These are phyloP conservation scores for Hypomecis punctinalis DNA, from an alignment of 2,888 invertebrate species.

Conservation along the genomic window DNA sequence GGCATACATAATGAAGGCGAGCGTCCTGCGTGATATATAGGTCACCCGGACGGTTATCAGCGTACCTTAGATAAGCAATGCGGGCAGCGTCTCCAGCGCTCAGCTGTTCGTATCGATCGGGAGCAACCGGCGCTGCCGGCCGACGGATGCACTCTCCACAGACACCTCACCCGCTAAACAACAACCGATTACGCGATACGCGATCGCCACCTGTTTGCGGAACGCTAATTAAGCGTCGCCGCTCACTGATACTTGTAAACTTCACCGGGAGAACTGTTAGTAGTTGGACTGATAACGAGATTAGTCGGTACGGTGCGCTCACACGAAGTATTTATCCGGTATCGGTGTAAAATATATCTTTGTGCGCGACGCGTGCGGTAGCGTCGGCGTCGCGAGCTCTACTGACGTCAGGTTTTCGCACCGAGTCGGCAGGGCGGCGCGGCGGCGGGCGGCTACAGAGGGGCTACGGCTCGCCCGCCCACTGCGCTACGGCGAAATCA, in stretches of 20 bases:
- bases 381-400: slow-evolving; percentile 59
- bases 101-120: slow-evolving; percentile 77
- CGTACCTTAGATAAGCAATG: slow-evolving; percentile 68
- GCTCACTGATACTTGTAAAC: slow-evolving; percentile 45
- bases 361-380: slow-evolving; percentile 51
- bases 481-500: slow-evolving; percentile 71
- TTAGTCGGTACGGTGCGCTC: slow-evolving; percentile 45
- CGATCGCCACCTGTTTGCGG: slow-evolving; percentile 71
- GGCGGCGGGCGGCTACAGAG: slow-evolving; percentile 64
- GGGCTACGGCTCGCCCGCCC: slow-evolving; percentile 74
- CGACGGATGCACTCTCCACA: slow-evolving; percentile 62
- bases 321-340: slow-evolving; percentile 49
- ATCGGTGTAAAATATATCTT: slow-evolving; percentile 49
- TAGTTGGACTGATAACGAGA: slow-evolving; percentile 31
- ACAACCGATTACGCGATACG: slow-evolving; percentile 68
- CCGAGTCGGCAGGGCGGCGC: slow-evolving; percentile 53
- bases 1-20: slow-evolving; percentile 37
- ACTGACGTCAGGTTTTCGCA: slow-evolving; percentile 71
- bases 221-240: slow-evolving; percentile 43
- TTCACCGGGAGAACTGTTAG: slow-evolving; percentile 32
- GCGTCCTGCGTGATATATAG: slow-evolving; percentile 44
- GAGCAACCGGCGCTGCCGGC: slow-evolving; percentile 48
- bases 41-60: slow-evolving; percentile 54
- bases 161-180: slow-evolving; percentile 61
- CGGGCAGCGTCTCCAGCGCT: slow-evolving; percentile 59